Evolutionary conservation across 1,140 invertebrate genomes (phyloP).

Genomic region (Heliconius congener): DNA sequence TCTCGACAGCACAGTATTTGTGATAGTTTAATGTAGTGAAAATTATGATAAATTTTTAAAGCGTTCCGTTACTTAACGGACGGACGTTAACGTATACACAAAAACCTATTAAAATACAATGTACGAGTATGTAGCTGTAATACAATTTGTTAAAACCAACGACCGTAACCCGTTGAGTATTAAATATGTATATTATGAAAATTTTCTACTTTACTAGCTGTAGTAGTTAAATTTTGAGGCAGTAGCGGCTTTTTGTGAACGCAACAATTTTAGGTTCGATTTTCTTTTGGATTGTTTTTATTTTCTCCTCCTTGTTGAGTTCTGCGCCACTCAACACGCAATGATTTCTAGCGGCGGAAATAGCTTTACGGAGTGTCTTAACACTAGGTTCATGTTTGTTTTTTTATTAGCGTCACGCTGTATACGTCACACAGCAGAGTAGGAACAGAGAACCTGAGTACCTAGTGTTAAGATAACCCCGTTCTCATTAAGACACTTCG

Average conservation of each 20-base stretch:
- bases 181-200: constrained; percentile 5
- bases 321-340: too few species aligned
- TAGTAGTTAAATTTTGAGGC: too few species aligned
- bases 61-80: constrained; percentile 9
- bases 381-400: too few species aligned
- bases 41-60: constrained; percentile 33
- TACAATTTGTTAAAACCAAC: constrained; percentile 3
- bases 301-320: too few species aligned
- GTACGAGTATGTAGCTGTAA: background rate
- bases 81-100: background rate
- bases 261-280: background rate
- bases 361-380: too few species aligned
- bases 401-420: too few species aligned
- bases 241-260: background rate
- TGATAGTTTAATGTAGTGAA: constrained; percentile 32
- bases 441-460: too few species aligned
- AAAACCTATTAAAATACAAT: constrained; percentile 11
- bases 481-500: too few species aligned
- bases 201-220: background rate
- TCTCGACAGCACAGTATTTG: constrained; percentile 22
- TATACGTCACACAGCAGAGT: too few species aligned
- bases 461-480: too few species aligned
- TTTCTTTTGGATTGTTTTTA: background rate
- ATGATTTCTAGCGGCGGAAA: too few species aligned
- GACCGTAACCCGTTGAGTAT: background rate